phyloP scores from a whole-genome alignment of 2,113 vertebrate species.

The Aspidoscelis tigris region DNA sequence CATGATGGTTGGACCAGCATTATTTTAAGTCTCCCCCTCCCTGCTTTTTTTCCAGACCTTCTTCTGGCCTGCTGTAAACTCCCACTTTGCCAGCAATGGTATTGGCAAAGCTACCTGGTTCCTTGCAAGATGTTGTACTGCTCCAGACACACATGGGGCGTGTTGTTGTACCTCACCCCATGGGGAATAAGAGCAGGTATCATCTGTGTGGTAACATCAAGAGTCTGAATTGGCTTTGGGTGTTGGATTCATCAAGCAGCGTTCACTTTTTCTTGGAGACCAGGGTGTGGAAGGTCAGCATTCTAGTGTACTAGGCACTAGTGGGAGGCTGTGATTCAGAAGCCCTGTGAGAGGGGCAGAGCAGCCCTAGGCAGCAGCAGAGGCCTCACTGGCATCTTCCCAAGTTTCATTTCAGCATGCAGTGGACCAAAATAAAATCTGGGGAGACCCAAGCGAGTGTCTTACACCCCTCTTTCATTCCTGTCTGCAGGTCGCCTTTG shows the following conservation, averaged over 20 bases:
- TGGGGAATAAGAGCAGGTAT: neutral
- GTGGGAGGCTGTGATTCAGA: no score
- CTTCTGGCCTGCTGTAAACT: neutral
- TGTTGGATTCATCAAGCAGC: neutral
- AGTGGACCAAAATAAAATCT: no score
- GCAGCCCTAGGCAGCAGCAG: no score
- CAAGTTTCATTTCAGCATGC: no score
- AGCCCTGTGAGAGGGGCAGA: no score
- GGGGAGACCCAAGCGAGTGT: no score
- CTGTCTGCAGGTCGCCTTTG: no score
- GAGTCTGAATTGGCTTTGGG: neutral
- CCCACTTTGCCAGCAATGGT: neutral
- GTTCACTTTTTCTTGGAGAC: neutral
- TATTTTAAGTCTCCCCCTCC: no score
- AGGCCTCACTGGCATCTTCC: no score
- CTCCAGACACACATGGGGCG: neutral
- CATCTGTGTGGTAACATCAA: neutral
- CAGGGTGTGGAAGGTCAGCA: constrained; percentile 13
- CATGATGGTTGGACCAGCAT: neutral
- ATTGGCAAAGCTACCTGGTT: fast-evolving
- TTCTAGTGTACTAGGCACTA: constrained; percentile 13
- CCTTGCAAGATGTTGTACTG: neutral
- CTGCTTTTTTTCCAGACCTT: no score
- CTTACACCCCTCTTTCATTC: no score
- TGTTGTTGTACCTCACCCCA: neutral